These are phyloP conservation scores for Actinia tenebrosa DNA, from an alignment of 64 coral and sea anemone genomes.

Conservation along the genomic window DNA sequence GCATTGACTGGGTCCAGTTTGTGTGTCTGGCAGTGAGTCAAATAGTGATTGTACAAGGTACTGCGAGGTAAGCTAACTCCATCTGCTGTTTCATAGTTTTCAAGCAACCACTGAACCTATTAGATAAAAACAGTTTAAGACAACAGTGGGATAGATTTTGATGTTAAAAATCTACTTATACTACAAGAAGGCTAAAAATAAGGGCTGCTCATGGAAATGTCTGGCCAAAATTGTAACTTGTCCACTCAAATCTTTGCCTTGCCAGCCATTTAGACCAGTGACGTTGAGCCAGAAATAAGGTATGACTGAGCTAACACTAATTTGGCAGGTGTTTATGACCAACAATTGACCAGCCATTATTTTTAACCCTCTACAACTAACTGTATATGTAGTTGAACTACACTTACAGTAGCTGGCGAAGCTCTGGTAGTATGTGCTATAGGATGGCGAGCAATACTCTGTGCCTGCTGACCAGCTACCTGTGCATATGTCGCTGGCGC, in stretches of 20 bases:
- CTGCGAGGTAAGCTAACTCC: constrained; percentile 92
- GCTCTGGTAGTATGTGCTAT: constrained; percentile 86
- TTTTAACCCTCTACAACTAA: background rate
- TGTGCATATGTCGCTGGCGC: constrained; percentile 54
- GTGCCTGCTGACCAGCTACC: constrained; percentile 46
- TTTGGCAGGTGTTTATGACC: no score
- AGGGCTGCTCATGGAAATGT: no score
- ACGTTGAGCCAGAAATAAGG: background rate
- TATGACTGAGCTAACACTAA: background rate
- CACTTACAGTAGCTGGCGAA: constrained; percentile 89
- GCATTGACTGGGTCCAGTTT: constrained; percentile 98
- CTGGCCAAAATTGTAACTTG: no score
- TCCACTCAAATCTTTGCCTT: no score
- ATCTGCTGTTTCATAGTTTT: constrained; percentile 99
- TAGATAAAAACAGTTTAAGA: background rate
- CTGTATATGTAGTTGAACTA: background rate
- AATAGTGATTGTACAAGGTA: constrained; percentile 92
- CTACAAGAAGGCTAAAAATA: no score
- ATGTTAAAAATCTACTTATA: no score
- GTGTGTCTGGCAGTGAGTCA: constrained; percentile 88
- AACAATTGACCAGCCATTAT: no score
- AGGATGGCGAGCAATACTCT: constrained; percentile 60
- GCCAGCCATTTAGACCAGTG: no score
- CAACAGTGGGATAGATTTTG: background rate
- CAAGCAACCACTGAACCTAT: constrained; percentile 92